Percentiles rank a stretch among this genome's conserved stretches.
Evolutionary conservation across 2,797 vertebrate species (phyloP).

Genomic region (Pseudochaenichthys georgianus): DNA sequence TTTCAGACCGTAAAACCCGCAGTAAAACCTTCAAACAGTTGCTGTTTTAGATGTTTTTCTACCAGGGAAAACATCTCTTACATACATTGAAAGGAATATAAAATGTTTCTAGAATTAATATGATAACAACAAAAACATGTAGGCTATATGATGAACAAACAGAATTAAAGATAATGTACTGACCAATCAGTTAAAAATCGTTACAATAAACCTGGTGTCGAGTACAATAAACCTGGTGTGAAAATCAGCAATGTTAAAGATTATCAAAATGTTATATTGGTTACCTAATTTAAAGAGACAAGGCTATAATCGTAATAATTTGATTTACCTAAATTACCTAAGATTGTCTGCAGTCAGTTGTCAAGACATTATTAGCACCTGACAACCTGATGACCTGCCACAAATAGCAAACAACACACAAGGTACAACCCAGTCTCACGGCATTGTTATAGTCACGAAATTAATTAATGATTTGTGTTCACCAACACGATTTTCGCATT

Average conservation of each 20-base stretch:
- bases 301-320: neutral
- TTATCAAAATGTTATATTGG: too few relatives aligned
- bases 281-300: neutral
- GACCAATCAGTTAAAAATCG: too few relatives aligned
- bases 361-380: neutral
- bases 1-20: neutral
- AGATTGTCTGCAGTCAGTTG: neutral
- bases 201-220: too few relatives aligned
- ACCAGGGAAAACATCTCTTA: neutral
- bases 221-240: too few relatives aligned
- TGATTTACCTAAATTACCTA: neutral
- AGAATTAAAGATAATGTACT: too few relatives aligned
- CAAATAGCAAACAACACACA: neutral
- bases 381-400: neutral
- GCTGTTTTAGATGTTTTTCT: constrained; percentile 15
- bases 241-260: neutral
- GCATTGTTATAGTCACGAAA: too few relatives aligned
- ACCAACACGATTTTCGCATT: too few relatives aligned
- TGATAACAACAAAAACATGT: too few relatives aligned
- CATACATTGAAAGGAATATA: neutral
- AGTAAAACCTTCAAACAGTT: neutral
- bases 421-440: neutral
- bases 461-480: too few relatives aligned
- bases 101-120: neutral
- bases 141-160: too few relatives aligned